Conservation (phyloP, 2,797 vertebrate species). For the Anguilla marmorata region DNA sequence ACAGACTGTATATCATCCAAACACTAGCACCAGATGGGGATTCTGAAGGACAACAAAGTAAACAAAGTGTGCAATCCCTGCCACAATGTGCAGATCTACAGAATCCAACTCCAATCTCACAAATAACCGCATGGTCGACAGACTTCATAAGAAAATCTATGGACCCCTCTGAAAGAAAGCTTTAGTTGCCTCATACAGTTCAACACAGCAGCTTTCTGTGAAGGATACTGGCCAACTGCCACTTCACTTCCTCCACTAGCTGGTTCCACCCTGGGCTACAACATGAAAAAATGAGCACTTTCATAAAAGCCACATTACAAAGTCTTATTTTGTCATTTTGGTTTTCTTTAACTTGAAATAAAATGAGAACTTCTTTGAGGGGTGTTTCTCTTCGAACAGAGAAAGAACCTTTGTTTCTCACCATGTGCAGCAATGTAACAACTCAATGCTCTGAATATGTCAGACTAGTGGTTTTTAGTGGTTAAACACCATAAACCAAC, state of each 20-base stretch:
- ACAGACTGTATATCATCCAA: background rate
- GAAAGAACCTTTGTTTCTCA: conserved; percentile 7
- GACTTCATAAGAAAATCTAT: background rate
- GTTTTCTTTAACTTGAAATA: conserved; percentile 56
- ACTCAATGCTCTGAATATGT: conserved; percentile 3
- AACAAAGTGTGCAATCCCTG: background rate
- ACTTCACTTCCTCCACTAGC: conserved; percentile 36
- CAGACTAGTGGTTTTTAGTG: background rate
- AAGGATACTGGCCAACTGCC: conserved; percentile 28
- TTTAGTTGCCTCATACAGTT: background rate
- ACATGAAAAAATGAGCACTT: conserved; percentile 70
- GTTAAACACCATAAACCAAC: conserved; percentile 31
- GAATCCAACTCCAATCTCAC: background rate
- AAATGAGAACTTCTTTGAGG: conserved; percentile 45
- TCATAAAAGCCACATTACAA: conserved; percentile 77
- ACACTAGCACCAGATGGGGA: background rate
- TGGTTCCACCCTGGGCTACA: conserved; percentile 45
- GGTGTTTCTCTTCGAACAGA: conserved; percentile 45
- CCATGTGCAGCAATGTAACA: conserved; percentile 5
- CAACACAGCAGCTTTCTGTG: conserved; percentile 22
- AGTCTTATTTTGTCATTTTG: conserved; percentile 61
- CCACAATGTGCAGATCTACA: background rate
- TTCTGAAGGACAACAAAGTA: background rate
- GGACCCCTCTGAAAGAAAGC: conserved; percentile 5
- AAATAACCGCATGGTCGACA: background rate